Conservation (phyloP, 1,140 invertebrate genomes). For the Drosophila oshimai region DNA sequence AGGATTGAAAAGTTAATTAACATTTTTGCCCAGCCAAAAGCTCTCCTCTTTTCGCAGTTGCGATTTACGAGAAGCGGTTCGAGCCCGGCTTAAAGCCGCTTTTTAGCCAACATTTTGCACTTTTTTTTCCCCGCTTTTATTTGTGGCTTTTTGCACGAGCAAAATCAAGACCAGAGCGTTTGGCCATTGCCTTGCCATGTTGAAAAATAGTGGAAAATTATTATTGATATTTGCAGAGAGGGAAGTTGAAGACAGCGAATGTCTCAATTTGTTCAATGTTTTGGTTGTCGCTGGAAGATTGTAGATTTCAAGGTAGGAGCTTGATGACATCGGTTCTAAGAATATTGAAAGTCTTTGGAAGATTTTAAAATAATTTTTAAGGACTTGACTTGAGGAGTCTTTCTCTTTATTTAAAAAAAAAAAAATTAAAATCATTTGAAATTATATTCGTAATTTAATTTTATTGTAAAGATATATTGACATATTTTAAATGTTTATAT, state of each 20-base stretch:
- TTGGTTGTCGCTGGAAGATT: neutral
- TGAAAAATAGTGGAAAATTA: constrained; percentile 68
- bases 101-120: constrained; percentile 41
- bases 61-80: constrained; percentile 69
- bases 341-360: too few species aligned
- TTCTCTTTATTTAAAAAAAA: too few species aligned
- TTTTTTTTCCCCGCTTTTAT: constrained; percentile 18
- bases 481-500: too few species aligned
- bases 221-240: constrained; percentile 50
- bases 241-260: constrained; percentile 19
- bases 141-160: neutral
- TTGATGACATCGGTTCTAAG: neutral
- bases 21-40: constrained; percentile 78
- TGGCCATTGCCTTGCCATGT: constrained; percentile 18
- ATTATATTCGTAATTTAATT: too few species aligned
- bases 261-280: constrained; percentile 47
- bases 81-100: constrained; percentile 29
- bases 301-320: neutral
- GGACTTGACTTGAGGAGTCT: too few species aligned
- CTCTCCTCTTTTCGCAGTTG: constrained; percentile 1
- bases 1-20: constrained; percentile 83
- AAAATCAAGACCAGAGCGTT: constrained; percentile 35
- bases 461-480: too few species aligned
- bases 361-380: too few species aligned
- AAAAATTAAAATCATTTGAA: too few species aligned